These are phyloP conservation scores for Tokudaia muenninki DNA, from an alignment of 2,797 vertebrate species.

Conservation along the genomic window DNA sequence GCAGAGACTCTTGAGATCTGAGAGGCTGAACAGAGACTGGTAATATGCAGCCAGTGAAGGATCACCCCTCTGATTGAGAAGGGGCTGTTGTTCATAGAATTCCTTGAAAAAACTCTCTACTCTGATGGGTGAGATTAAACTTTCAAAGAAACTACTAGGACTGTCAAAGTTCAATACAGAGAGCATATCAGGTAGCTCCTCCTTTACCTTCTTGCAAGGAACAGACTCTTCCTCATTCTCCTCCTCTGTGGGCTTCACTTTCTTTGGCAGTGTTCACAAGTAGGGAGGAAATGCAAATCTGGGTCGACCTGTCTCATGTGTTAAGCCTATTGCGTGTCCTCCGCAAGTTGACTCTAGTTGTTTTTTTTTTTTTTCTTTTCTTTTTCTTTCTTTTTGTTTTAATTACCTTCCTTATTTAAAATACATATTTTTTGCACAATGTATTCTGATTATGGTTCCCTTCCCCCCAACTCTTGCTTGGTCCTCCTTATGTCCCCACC, in stretches of 20 bases:
- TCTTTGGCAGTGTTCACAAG: constrained; percentile 90
- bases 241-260: constrained; percentile 74
- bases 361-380: no score
- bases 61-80: constrained; percentile 91
- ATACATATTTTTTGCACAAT: no score
- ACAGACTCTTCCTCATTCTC: constrained; percentile 64
- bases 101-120: constrained; percentile 92
- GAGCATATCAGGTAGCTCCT: background rate
- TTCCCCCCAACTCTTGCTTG: no score
- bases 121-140: constrained; percentile 92
- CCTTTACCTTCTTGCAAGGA: constrained; percentile 85
- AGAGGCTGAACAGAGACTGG: constrained; percentile 92
- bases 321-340: no score
- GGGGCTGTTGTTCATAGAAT: constrained; percentile 95
- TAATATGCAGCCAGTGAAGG: constrained; percentile 88
- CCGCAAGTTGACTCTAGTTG: no score
- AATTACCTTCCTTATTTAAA: no score
- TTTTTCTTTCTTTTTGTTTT: no score
- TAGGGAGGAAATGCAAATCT: constrained; percentile 12
- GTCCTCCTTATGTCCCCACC: no score
- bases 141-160: constrained; percentile 91
- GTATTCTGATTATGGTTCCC: no score
- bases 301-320: no score
- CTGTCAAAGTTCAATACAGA: constrained; percentile 88
- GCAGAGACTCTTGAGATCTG: constrained; percentile 91